phyloP scores from a whole-genome alignment of 2,888 invertebrate genomes.

The Nomada ferruginata region DNA sequence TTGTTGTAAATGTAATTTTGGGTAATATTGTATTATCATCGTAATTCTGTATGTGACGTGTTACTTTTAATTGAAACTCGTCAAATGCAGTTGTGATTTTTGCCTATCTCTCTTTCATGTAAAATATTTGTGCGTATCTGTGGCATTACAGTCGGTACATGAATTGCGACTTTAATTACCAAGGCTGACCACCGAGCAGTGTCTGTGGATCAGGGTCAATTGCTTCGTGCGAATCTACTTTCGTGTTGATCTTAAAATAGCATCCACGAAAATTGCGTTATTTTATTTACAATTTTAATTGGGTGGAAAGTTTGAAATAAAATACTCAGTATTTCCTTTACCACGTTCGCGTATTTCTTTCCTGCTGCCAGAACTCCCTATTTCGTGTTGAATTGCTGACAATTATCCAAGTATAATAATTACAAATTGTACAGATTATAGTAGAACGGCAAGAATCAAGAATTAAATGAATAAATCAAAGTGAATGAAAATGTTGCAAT shows the following conservation, averaged over 20 bases:
- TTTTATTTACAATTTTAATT: not conserved
- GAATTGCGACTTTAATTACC: constrained; percentile 38
- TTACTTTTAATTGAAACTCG: not conserved
- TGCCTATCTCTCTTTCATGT: constrained; percentile 20
- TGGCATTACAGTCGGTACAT: constrained; percentile 11
- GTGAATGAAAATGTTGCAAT: too few relatives aligned
- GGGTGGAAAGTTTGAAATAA: not conserved
- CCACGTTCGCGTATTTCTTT: too few relatives aligned
- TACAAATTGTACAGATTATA: too few relatives aligned
- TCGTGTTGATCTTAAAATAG: constrained; percentile 17
- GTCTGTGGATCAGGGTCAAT: constrained; percentile 41
- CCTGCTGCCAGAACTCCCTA: too few relatives aligned
- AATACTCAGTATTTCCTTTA: too few relatives aligned
- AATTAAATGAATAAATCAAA: too few relatives aligned
- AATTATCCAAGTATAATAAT: too few relatives aligned
- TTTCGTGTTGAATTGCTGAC: too few relatives aligned
- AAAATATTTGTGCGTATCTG: constrained; percentile 13
- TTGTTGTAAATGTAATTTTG: not conserved
- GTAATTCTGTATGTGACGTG: not conserved
- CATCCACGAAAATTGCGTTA: not conserved
- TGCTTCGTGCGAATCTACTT: constrained; percentile 21
- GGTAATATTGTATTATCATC: too few relatives aligned
- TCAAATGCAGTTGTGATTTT: not conserved
- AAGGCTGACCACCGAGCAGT: constrained; percentile 26
- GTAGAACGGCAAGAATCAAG: too few relatives aligned